Conservation (phyloP, 2,797 vertebrate species). For the Gastrophryne carolinensis region DNA sequence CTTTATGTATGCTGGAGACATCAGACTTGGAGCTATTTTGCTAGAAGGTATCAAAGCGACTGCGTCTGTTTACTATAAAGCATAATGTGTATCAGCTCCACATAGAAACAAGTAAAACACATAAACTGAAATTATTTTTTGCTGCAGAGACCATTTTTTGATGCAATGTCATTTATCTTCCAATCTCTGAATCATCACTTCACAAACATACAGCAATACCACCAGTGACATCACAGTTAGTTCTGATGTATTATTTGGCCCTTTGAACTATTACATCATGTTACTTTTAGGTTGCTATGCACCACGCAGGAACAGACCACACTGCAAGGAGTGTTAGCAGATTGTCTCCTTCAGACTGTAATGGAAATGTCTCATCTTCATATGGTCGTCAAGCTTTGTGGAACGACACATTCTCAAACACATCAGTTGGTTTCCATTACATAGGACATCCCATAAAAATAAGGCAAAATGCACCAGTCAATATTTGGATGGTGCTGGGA, state of each 20-base stretch:
- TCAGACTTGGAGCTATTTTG: too few species aligned
- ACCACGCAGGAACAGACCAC: background rate
- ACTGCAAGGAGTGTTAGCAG: background rate
- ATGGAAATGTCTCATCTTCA: background rate
- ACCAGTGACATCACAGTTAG: background rate
- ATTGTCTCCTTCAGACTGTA: background rate
- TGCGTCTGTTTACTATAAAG: too few species aligned
- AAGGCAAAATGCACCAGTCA: too few species aligned
- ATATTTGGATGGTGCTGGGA: too few species aligned
- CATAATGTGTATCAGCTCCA: too few species aligned
- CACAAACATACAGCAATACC: background rate
- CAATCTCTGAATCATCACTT: background rate
- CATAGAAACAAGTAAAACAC: too few species aligned
- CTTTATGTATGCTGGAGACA: too few species aligned
- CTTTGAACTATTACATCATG: conserved; percentile 5
- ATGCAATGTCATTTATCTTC: too few species aligned
- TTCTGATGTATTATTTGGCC: background rate
- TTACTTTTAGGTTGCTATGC: background rate
- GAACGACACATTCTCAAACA: background rate
- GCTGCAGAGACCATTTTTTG: too few species aligned
- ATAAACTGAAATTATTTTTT: too few species aligned
- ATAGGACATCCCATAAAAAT: background rate
- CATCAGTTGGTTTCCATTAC: background rate
- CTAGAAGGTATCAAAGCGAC: too few species aligned
- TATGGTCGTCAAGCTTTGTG: background rate